Conservation (phyloP, 2,113 vertebrate species). For the Syngnathoides biaculeatus region DNA sequence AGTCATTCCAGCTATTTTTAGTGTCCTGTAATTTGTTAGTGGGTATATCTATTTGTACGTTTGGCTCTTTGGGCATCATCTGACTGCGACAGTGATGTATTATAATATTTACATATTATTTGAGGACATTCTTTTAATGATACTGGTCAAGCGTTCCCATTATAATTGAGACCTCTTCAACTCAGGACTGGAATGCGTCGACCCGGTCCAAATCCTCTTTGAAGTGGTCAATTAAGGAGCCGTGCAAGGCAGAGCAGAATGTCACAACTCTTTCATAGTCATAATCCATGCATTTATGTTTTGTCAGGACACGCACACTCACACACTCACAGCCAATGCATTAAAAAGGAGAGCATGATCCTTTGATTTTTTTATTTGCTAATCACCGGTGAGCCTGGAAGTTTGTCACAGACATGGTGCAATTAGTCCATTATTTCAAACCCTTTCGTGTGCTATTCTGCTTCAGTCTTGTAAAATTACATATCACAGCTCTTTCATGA, state of each 20-base stretch:
- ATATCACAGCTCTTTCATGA: neutral
- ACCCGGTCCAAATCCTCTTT: conserved; percentile 45
- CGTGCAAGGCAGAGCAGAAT: conserved; percentile 52
- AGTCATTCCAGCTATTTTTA: too few relatives aligned
- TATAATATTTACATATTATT: too few relatives aligned
- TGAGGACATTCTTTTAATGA: too few relatives aligned
- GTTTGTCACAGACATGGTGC: neutral
- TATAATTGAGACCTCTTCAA: too few relatives aligned
- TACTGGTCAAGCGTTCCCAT: too few relatives aligned
- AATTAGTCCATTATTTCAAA: neutral
- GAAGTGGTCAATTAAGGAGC: conserved; percentile 31
- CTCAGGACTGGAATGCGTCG: conserved; percentile 36
- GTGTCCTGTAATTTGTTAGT: too few relatives aligned
- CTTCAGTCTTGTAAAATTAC: neutral
- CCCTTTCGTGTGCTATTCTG: neutral
- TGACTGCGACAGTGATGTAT: too few relatives aligned
- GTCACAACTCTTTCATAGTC: conserved; percentile 61
- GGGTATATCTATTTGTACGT: too few relatives aligned
- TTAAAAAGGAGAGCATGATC: conserved; percentile 43
- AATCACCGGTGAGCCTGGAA: neutral
- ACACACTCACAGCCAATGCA: conserved; percentile 45
- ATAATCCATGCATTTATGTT: conserved; percentile 45
- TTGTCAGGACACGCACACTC: conserved; percentile 16
- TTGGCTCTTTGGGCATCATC: too few relatives aligned
- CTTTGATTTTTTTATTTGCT: neutral